These are phyloP conservation scores for Acanthopagrus latus DNA, from an alignment of 2,797 vertebrate genomes.

Conservation along the genomic window DNA sequence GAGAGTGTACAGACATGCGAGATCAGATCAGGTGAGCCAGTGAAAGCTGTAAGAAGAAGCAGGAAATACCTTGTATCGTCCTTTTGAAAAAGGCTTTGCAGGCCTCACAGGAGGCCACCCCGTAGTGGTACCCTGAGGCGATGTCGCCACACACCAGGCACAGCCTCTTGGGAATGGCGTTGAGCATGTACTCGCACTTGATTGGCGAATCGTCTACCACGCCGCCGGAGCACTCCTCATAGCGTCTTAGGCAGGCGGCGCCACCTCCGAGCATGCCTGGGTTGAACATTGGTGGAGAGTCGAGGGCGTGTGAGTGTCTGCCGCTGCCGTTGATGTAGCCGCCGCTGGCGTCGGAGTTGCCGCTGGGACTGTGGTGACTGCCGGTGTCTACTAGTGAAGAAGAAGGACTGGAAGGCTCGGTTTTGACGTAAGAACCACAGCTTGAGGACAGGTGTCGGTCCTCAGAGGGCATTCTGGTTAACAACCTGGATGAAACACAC, in stretches of 20 bases:
- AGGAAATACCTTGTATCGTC: conserved; percentile 93
- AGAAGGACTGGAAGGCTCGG: conserved; percentile 92
- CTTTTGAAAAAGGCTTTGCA: conserved; percentile 98
- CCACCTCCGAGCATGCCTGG: conserved; percentile 83
- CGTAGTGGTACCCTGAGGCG: conserved; percentile 95
- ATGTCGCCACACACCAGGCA: conserved; percentile 96
- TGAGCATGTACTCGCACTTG: conserved; percentile 95
- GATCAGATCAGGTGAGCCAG: conserved; percentile 28
- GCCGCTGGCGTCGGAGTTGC: conserved; percentile 91
- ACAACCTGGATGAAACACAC: conserved; percentile 84
- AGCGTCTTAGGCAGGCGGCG: conserved; percentile 87
- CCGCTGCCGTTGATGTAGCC: conserved; percentile 87
- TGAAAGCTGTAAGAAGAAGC: conserved; percentile 21
- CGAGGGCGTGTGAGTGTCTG: conserved; percentile 87
- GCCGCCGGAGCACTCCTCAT: conserved; percentile 88
- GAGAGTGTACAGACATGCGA: background rate
- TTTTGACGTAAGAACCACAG: conserved; percentile 95
- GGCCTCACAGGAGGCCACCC: conserved; percentile 95
- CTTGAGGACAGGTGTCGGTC: conserved; percentile 90
- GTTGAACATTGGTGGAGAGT: conserved; percentile 91
- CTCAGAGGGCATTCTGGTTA: conserved; percentile 91
- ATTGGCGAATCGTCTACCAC: conserved; percentile 91
- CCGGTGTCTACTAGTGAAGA: conserved; percentile 90
- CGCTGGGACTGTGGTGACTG: conserved; percentile 93
- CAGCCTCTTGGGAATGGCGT: conserved; percentile 92